Evolutionary conservation across 64 coral and sea anemone genomes (phyloP).

Genomic region (Astreopora myriophthalma): DNA sequence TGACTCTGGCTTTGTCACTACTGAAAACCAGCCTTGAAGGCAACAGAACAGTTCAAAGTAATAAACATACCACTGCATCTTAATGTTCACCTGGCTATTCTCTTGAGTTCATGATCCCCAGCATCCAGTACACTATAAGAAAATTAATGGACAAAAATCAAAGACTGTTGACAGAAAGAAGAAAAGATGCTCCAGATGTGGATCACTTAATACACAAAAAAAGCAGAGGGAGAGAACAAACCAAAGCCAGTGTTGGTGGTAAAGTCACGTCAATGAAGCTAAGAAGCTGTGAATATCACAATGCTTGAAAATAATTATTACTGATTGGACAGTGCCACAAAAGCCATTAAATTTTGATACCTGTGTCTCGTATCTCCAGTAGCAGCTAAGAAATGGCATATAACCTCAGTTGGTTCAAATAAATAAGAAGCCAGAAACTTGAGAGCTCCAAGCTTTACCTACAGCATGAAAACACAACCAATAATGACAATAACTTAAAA

Average conservation of each 20-base stretch:
- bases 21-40: no score
- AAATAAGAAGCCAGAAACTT: conserved; percentile 89
- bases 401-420: conserved; percentile 68
- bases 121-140: conserved; percentile 59
- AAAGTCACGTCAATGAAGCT: no score
- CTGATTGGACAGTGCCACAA: no score
- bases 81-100: conserved; percentile 73
- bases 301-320: no score
- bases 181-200: no score
- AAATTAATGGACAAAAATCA: not conserved
- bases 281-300: no score
- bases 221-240: no score
- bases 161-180: no score
- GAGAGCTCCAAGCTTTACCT: conserved; percentile 86
- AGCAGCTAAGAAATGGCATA: conserved; percentile 88
- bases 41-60: no score
- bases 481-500: not conserved
- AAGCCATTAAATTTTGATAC: conserved; percentile 46
- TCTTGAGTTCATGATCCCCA: conserved; percentile 92
- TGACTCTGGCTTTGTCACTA: no score
- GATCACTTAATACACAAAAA: no score
- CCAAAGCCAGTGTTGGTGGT: no score
- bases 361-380: conserved; percentile 92
- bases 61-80: not conserved
- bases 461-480: not conserved